Conservation (phyloP, 2,797 vertebrate species). For the Crocodylus rhombifer region DNA sequence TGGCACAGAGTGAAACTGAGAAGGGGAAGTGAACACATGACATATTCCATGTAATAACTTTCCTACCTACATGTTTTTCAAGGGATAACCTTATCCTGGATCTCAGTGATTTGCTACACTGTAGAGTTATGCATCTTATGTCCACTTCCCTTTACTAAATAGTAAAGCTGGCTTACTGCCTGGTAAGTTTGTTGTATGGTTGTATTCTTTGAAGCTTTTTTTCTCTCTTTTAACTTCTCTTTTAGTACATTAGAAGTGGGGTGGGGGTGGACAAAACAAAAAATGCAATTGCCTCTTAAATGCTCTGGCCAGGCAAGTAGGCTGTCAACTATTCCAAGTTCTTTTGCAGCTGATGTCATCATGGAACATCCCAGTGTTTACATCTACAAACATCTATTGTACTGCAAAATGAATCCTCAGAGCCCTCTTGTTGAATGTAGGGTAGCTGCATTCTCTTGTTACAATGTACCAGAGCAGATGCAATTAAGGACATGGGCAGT, state of each 20-base stretch:
- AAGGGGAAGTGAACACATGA: no score
- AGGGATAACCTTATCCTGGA: no score
- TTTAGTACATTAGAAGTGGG: neutral
- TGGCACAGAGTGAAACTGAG: no score
- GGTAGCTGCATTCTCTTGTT: neutral
- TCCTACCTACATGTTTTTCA: no score
- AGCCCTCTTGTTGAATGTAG: neutral
- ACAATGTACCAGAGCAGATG: neutral
- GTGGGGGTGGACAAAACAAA: neutral
- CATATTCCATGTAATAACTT: no score
- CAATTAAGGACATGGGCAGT: neutral
- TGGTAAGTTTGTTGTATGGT: no score
- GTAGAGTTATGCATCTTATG: no score
- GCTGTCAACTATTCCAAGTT: neutral
- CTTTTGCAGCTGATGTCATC: neutral
- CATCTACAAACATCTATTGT: neutral
- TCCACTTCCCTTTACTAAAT: no score
- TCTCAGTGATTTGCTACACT: no score
- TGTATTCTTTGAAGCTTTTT: no score
- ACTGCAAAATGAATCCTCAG: neutral
- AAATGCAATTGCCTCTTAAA: neutral
- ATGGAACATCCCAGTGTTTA: rapidly evolving
- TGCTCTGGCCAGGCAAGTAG: neutral
- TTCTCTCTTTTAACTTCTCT: no score
- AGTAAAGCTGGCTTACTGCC: no score